phyloP scores from a whole-genome alignment of 2,113 vertebrate genomes.

The Archocentrus centrarchus region DNA sequence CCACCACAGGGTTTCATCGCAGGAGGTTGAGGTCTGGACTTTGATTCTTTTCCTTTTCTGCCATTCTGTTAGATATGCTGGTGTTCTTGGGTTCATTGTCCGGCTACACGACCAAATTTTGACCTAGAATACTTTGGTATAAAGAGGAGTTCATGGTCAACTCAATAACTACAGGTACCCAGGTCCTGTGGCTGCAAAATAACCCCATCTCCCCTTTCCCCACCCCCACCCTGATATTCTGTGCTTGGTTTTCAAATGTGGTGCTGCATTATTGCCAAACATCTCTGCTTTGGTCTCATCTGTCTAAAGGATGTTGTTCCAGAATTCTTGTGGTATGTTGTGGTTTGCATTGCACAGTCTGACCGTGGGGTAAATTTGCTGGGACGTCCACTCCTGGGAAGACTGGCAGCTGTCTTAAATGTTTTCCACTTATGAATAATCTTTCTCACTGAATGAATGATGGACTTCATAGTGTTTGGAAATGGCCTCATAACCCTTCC shows the following conservation, averaged over 20 bases:
- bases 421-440: not conserved
- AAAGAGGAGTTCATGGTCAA: not conserved
- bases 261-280: not conserved
- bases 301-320: not conserved
- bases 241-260: not conserved
- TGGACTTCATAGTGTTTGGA: not conserved
- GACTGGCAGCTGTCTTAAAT: not conserved
- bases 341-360: not conserved
- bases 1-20: too few relatives aligned
- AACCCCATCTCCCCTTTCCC: too few relatives aligned
- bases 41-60: too few relatives aligned
- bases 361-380: not conserved
- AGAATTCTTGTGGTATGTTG: not conserved
- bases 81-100: too few relatives aligned
- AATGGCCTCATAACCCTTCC: not conserved
- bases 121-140: not conserved
- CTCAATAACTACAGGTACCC: not conserved
- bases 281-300: not conserved
- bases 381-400: not conserved
- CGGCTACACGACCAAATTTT: not conserved
- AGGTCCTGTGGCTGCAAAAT: not conserved
- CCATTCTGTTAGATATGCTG: too few relatives aligned
- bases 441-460: not conserved
- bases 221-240: not conserved
- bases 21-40: too few relatives aligned